Evolutionary conservation across 2,113 vertebrate species (phyloP).

Genomic region (Jaculus jaculus): DNA sequence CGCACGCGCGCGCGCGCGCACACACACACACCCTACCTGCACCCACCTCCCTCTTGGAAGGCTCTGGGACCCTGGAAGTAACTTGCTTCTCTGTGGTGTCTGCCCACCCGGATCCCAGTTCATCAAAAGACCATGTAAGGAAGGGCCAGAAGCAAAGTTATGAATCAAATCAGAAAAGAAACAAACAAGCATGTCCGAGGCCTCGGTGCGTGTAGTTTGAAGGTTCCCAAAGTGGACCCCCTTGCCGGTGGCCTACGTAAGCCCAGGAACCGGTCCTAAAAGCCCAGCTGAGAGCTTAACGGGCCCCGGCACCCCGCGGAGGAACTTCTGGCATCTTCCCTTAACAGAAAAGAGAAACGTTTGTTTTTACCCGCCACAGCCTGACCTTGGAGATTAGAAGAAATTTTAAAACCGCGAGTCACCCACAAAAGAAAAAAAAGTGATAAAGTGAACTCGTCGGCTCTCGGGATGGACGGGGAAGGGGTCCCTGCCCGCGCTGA

Average conservation of each 20-base stretch:
- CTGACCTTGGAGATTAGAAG: conserved; percentile 41
- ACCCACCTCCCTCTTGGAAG: neutral
- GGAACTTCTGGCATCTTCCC: neutral
- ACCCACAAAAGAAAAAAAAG: neutral
- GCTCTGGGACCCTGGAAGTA: neutral
- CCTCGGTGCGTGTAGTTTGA: neutral
- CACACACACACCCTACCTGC: fast-evolving
- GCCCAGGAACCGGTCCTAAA: neutral
- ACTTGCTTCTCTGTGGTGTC: neutral
- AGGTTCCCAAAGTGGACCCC: neutral
- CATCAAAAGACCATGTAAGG: neutral
- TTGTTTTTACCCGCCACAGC: neutral
- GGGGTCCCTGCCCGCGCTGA: neutral
- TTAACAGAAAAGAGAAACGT: neutral
- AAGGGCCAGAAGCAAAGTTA: conserved; percentile 13
- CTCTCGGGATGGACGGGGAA: neutral
- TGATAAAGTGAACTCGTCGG: conserved; percentile 37
- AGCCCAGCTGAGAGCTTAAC: fast-evolving
- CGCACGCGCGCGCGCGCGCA: neutral
- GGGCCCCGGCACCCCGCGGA: neutral
- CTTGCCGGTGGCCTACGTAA: neutral
- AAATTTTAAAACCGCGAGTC: neutral
- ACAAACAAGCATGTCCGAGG: neutral
- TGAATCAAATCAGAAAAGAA: neutral
- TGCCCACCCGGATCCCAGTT: neutral